Evolutionary conservation across 1,140 invertebrate species (phyloP), one percentile per base, ranked within the genome.

Genomic region (Vanessa atalanta): DNA sequence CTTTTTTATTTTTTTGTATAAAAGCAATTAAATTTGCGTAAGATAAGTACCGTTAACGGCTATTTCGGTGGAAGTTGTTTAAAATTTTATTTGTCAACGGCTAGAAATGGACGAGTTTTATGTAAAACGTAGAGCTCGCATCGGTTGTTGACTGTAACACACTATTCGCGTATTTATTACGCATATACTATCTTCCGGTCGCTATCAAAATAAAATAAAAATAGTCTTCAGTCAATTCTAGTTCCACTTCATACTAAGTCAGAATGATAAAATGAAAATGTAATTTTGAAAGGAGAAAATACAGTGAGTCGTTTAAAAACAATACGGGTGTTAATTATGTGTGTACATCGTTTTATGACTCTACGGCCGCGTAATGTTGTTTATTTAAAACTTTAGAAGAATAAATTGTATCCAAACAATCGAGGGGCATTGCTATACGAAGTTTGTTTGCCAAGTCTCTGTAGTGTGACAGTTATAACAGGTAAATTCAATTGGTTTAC

Each of bases 361-460:
- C 47, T 65, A 31, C 66, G 48, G 15, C 48, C 31, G 16, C 15
- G 66, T 26, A 65, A 63, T 16, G 15, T 68, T 73, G 72, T 73
- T 73, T 73, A 68, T 68, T 68, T 47, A 63, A 74, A 65, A 74
- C 26, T 43, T 74, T 74, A 64, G 72, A 57, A 26, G 60, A 74
- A 69, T 74, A 72, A 72, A 74, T 68, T 55, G 74, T 65, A 74
- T 48, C 66, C 70, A 72, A 77, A 76, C 72, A 76, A 47, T 74
- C 71, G 68, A 51, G 74, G 75, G 67, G 70, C 63, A 73, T 69
- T 73, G 64, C 51, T 67, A 47, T 68, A 61, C 65, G 57, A 47
- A 51, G 69, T 70, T 79, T 65, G 75, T 63, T 65, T 79, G 75
- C 78, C 78, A 79, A 79, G 47, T 69, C 72, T 74, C 48, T 60